Base-by-base conservation (phyloP, 2,113 vertebrate species). In the Glaucidium brasilianum region DNA sequence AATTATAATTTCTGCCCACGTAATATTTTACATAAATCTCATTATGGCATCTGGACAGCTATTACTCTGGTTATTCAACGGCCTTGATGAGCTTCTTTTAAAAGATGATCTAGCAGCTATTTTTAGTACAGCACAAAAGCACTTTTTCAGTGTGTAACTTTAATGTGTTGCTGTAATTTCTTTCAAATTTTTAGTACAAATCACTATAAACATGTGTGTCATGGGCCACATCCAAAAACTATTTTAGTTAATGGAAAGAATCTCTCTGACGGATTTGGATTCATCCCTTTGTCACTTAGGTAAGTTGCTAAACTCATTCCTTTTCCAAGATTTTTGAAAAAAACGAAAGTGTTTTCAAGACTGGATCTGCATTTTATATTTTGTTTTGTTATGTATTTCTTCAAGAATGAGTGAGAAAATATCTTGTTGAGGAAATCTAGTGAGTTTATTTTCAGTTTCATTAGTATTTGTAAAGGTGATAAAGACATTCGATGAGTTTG, bases 11-110 rank as follows among this genome's bases (percentile, higher is more conserved):
- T 96, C 87, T 90, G 14, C 55, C 69, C 47, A 64, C 4, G 0
- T 39, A 92, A 77, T 87, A 91, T 88, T 95, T 94, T 90, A 76
- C 93, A 95, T 94, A 96, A 94, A 97, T 96, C 84, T 97, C 64
- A 92, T 93, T 87, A 93, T 85, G 39, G 52, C 76, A 94, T 94
- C 90, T 95, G 87, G 85, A 66, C 43, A 85, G 90, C 74, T 94
- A 86, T 92, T 92, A 88, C 41, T 93, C 37, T 50, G 35, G 39
- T 78, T 93, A 74, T 94, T 95, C 75, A 92, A 88, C 50, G 90
- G 1, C 12, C 34, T 79, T 82, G 90, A 88, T 95, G 89, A 92
- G 50, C 32, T 91, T 49, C 58, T 85, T 72, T 93, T 83, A 85
- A 94, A 92, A 94, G 75, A 92, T 35, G 34, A 92, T 85, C 50